A percentile compares a stretch with the other conserved stretches of the same genome.
phyloP scores from a whole-genome alignment of 2,797 vertebrate species.

The Furcifer pardalis region DNA sequence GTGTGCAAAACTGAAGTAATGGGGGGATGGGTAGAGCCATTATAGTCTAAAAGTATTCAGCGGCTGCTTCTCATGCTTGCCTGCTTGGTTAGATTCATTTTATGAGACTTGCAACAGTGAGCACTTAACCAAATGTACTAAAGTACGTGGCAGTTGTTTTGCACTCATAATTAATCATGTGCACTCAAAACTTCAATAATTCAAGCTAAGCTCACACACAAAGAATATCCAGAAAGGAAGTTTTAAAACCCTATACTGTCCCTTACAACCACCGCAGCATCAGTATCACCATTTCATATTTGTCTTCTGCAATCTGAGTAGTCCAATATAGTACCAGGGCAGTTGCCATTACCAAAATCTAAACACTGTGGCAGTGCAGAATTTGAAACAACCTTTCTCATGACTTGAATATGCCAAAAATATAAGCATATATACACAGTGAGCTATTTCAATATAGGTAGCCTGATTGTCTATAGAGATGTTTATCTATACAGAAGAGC shows the following conservation, averaged over 20 bases:
- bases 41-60: neutral
- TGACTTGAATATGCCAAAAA: neutral
- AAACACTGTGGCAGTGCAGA: neutral
- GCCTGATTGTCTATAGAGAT: neutral
- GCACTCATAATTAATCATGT: constrained; percentile 29
- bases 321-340: neutral
- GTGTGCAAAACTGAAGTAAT: too few species aligned
- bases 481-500: too few species aligned
- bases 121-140: constrained; percentile 42
- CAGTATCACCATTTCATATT: constrained; percentile 10
- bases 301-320: neutral
- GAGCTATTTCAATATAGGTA: neutral
- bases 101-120: constrained; percentile 49
- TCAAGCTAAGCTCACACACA: constrained; percentile 49
- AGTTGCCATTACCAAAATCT: neutral
- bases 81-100: constrained; percentile 53
- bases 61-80: constrained; percentile 21
- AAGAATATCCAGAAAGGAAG: constrained; percentile 22
- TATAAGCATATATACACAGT: neutral
- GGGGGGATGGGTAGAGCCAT: too few species aligned
- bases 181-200: constrained; percentile 65
- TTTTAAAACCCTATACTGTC: constrained; percentile 22
- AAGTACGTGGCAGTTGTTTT: constrained; percentile 30
- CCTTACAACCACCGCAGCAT: neutral
- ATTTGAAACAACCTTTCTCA: neutral